Base-by-base conservation (phyloP, 2,113 vertebrate species). In the Steatornis caripensis region DNA sequence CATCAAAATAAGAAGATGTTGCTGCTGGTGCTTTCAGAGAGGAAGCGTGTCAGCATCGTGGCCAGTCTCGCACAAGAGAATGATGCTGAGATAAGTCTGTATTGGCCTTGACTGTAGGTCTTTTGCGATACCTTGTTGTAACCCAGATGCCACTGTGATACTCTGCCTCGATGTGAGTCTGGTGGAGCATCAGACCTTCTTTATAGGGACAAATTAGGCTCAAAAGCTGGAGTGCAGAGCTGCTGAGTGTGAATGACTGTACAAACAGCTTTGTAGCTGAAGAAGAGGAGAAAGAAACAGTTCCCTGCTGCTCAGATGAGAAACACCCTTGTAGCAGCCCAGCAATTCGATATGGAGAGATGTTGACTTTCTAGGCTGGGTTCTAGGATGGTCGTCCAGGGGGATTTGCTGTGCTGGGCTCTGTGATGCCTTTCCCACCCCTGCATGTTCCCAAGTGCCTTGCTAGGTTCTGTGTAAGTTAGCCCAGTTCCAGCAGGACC, bases 151-250 rank as follows among this genome's bases (percentile, higher is more conserved):
- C n/a, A 6, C 58, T 15, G 68, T 29, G 84, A 9, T 29, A 19
- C 37, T 53, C 32, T 61, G 58, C 88, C 49, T 30, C 0, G 2
- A 2, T 2, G 0, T 0, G 0, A 51, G 11, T 10, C 30, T 8
- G 68, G 57, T 39, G 64, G 19, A 43, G 61, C 9, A 4, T 12
- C 0, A 36, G 18, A 10, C 15, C 48, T 66, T 46, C 41, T 54
- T 57, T 6, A 12, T 2, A 41, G 82, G 46, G 49, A 22, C 11
- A 5, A 22, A 29, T 6, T 49, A 14, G 48, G 19, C 60, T 61
- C 34, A 5, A 10, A 53, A 37, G 19, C 51, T 51, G 19, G 5
- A 49, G 8, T 32, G 11, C 32, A 34, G 58, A 58, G 53, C 37
- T 64, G 26, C 53, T 36, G 58, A 15, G 21, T 18, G 16, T 12